Conservation (phyloP, 2,113 vertebrate species). For the Nannospalax galili region DNA sequence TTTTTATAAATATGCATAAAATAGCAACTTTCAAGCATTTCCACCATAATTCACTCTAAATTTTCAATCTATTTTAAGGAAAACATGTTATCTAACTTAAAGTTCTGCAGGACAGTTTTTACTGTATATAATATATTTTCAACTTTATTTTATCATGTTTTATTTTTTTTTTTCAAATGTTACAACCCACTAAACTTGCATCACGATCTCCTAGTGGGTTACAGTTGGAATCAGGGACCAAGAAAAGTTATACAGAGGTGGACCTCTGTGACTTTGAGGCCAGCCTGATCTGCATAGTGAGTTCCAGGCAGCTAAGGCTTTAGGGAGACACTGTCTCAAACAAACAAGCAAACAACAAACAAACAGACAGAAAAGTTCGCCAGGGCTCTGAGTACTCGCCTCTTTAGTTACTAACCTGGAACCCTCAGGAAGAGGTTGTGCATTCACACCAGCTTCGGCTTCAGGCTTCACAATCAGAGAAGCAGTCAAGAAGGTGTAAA, state of each 20-base stretch:
- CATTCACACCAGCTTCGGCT: not conserved
- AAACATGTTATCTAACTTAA: not conserved
- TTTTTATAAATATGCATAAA: not conserved
- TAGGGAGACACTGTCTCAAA: no score
- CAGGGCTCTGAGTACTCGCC: not conserved
- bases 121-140: not conserved
- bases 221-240: not conserved
- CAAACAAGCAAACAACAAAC: no score
- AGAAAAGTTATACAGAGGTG: not conserved
- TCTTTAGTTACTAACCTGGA: slow-evolving; percentile 40
- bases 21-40: not conserved
- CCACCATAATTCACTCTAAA: not conserved
- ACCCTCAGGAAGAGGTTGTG: not conserved
- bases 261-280: no score
- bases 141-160: not conserved
- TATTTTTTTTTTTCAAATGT: not conserved
- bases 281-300: no score
- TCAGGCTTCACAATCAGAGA: not conserved
- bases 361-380: not conserved
- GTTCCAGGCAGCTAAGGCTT: no score
- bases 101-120: not conserved
- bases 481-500: not conserved
- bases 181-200: not conserved
- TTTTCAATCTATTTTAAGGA: not conserved
- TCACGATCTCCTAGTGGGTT: not conserved